phyloP scores from a whole-genome alignment of 2,888 invertebrate genomes.

The Linnaemya tessellans region DNA sequence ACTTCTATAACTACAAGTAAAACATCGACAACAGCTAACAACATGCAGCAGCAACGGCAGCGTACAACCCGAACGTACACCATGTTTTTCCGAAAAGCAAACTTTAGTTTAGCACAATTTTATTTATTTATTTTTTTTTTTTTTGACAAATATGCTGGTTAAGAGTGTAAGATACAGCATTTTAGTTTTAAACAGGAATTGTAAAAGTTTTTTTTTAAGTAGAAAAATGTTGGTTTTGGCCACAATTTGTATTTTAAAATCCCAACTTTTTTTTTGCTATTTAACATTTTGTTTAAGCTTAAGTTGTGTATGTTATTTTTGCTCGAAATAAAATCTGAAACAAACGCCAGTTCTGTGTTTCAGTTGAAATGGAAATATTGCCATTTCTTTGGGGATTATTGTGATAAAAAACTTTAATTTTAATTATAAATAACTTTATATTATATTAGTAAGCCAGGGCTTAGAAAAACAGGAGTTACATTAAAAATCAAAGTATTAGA shows the following conservation, averaged over 20 bases:
- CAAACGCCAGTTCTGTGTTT: background rate
- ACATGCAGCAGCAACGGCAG: constrained; percentile 25
- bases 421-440: too few relatives aligned
- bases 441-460: too few relatives aligned
- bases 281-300: background rate
- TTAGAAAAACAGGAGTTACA: too few relatives aligned
- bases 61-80: background rate
- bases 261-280: background rate
- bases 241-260: constrained; percentile 20
- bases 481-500: too few relatives aligned
- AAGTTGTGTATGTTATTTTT: background rate
- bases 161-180: background rate
- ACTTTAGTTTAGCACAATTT: constrained; percentile 29
- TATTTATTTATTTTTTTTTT: background rate
- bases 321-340: background rate
- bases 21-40: constrained; percentile 40
- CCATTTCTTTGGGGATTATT: too few relatives aligned
- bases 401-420: too few relatives aligned
- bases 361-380: too few relatives aligned
- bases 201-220: constrained; percentile 5
- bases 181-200: constrained; percentile 6
- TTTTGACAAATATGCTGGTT: constrained; percentile 33
- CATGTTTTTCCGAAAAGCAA: constrained; percentile 14
- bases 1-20: constrained; percentile 32
- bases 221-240: constrained; percentile 17